These are phyloP conservation scores for Troides aeacus DNA, from an alignment of 2,888 invertebrate species.

Conservation along the genomic window DNA sequence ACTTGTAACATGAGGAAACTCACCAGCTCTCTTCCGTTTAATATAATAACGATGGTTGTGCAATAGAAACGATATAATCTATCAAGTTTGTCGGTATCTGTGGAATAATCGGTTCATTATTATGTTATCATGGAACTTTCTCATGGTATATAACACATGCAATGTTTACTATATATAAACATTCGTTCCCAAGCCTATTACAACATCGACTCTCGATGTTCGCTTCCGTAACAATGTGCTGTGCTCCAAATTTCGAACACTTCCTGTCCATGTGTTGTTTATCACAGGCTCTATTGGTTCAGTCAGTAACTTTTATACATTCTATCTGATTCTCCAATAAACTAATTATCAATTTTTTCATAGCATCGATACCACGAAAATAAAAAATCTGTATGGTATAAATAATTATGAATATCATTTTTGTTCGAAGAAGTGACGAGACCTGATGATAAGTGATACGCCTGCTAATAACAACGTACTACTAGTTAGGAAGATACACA, in stretches of 20 bases:
- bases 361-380: too few species aligned
- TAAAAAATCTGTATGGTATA: too few species aligned
- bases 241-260: slow-evolving; percentile 15
- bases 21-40: neutral
- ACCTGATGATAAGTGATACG: too few species aligned
- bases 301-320: too few species aligned
- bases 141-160: slow-evolving; percentile 7
- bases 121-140: slow-evolving; percentile 22
- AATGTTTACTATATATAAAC: slow-evolving; percentile 17
- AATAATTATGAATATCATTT: too few species aligned
- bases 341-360: too few species aligned
- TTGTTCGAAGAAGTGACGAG: too few species aligned
- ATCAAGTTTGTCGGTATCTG: neutral
- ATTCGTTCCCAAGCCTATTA: slow-evolving; percentile 27
- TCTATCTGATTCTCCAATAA: too few species aligned
- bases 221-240: slow-evolving; percentile 20
- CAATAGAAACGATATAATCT: neutral
- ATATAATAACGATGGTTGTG: neutral
- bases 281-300: neutral
- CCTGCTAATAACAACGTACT: too few species aligned
- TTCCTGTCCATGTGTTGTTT: neutral
- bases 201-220: slow-evolving; percentile 21
- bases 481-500: too few species aligned
- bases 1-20: neutral
- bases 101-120: neutral